Conservation (phyloP, 2,797 vertebrate genomes). For the Anolis apletophallus region DNA sequence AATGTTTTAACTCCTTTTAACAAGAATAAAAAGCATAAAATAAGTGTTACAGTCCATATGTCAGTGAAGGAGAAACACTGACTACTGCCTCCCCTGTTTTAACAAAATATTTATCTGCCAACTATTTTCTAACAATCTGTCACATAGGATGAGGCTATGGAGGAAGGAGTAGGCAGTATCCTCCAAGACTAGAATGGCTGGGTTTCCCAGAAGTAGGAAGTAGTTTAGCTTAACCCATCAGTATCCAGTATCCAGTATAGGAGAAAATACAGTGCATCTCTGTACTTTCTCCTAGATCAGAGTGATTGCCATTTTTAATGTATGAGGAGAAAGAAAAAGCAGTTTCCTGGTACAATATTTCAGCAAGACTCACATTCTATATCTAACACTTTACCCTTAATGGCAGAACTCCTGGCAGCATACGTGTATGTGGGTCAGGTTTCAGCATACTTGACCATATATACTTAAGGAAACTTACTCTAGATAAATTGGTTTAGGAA, state of each 20-base stretch:
- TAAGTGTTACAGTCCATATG: slow-evolving; percentile 10
- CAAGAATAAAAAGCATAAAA: not conserved
- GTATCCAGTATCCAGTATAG: too few species aligned
- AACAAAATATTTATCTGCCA: slow-evolving; percentile 19
- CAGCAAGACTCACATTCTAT: too few species aligned
- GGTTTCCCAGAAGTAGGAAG: not conserved
- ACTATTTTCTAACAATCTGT: not conserved
- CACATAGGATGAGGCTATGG: not conserved
- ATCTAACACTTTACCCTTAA: too few species aligned
- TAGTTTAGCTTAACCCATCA: not conserved
- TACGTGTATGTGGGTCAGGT: not conserved
- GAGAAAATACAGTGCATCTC: too few species aligned
- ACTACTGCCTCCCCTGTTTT: not conserved
- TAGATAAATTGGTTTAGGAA: not conserved
- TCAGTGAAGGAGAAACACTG: not conserved
- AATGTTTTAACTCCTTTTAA: not conserved
- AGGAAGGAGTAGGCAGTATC: not conserved
- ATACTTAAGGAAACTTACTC: not conserved
- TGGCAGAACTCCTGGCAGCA: not conserved
- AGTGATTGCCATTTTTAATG: not conserved
- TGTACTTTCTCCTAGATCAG: not conserved
- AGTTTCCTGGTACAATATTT: not conserved
- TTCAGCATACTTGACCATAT: not conserved
- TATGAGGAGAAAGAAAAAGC: not conserved
- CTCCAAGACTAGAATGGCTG: not conserved